phyloP scores from a whole-genome alignment of 2,797 vertebrate genomes.

The Microtus agrestis region DNA sequence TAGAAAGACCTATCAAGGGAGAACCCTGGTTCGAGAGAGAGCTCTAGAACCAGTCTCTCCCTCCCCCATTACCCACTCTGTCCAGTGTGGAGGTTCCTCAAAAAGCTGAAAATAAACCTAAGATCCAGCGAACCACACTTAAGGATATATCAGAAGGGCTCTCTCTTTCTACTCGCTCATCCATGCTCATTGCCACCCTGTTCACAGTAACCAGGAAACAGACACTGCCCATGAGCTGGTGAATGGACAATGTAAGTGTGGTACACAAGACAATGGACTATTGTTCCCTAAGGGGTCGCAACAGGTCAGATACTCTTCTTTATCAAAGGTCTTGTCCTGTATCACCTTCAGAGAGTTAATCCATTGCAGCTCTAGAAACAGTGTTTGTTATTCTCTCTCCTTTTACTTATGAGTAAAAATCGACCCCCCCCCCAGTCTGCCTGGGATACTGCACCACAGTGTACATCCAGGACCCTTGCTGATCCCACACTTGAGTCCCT shows the following conservation, averaged over 20 bases:
- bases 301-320: neutral
- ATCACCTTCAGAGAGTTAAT: neutral
- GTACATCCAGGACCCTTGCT: neutral
- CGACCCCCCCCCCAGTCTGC: neutral
- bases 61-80: neutral
- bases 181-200: neutral
- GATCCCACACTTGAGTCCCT: neutral
- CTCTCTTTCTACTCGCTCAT: neutral
- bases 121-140: neutral
- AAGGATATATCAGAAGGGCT: neutral
- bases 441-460: neutral
- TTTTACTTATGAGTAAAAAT: neutral
- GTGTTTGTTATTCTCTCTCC: neutral
- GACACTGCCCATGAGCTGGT: neutral
- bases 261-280: neutral
- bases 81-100: neutral
- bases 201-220: neutral
- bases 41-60: neutral
- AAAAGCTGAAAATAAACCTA: neutral
- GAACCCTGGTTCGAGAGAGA: neutral
- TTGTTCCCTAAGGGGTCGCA: neutral
- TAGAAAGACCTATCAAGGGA: neutral
- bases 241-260: neutral
- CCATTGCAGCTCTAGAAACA: neutral
- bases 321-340: neutral